Evolutionary conservation across 2,797 vertebrate species (phyloP), one percentile per base, ranked within the genome.

Genomic region (Oophaga sylvatica): DNA sequence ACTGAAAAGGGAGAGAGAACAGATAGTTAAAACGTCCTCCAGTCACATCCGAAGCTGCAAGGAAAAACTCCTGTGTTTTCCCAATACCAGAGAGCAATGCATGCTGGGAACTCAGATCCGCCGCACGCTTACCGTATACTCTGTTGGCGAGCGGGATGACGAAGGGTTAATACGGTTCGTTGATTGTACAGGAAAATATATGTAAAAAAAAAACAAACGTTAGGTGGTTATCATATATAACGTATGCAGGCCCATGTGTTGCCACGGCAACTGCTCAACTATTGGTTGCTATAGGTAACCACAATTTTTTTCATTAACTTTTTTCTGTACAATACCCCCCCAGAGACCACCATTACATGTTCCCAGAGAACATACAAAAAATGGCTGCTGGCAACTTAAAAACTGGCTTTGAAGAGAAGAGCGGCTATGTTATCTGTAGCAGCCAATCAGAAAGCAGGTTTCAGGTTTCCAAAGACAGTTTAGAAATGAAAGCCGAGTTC

Each of bases 1-100:
- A 95, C 95, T 95, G 92, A 59, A 86, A 84, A 83, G 62, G 35
- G 35, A 41, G 29, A 31, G 68, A 83, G 45, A 80, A 17, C 20
- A 57, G 8, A 4, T 20, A 8, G n/a, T 12, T 35, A n/a, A 6
- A n/a, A 19, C 35, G 26, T 57, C 2, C 77, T 17, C 26, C 17
- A 26, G 35, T 80, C 78, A 45, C 57, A 22, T 41, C 78, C 60
- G 15, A 31, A 81, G 60, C 79, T 63, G 31, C 35, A n/a, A 0
- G 13, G n/a, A 79, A 1, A 48, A 22, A 41, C 29, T 53, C n/a
- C 0, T 22, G 48, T 35, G 17, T 0, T n/a, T 76, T 17, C 26
- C 29, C 10, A 5, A n/a, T 67, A n/a, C 62, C 11, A n/a, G 22
- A n/a, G 8, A 9, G 9, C 62, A 65, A 65, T 10, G 67, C 67